phyloP scores from a whole-genome alignment of 92 coral and sea anemone species.

The Montipora capitata region DNA sequence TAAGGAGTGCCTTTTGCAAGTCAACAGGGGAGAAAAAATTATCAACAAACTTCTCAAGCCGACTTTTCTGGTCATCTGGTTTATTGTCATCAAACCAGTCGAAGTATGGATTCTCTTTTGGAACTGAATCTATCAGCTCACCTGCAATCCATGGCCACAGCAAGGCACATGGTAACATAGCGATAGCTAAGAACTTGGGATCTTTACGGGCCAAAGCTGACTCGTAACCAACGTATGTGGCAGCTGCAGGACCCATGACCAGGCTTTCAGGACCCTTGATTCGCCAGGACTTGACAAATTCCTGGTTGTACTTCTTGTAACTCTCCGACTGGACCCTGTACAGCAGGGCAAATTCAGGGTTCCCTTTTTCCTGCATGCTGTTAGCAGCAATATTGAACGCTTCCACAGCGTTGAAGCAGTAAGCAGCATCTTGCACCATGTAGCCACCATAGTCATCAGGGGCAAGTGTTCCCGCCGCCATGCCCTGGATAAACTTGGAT shows the following conservation, averaged over 20 bases:
- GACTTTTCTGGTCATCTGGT: slow-evolving; percentile 15
- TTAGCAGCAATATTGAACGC: slow-evolving; percentile 32
- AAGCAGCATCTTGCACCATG: slow-evolving; percentile 81
- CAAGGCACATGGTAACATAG: slow-evolving; percentile 70
- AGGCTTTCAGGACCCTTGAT: slow-evolving; percentile 65
- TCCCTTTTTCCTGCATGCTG: slow-evolving; percentile 12
- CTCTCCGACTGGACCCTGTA: slow-evolving; percentile 50
- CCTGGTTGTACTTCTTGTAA: slow-evolving; percentile 53
- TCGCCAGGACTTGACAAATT: slow-evolving; percentile 61
- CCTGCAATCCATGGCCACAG: slow-evolving; percentile 75
- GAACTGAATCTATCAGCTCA: slow-evolving; percentile 45
- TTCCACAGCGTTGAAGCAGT: slow-evolving; percentile 62
- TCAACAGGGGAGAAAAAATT: not conserved
- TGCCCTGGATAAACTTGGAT: slow-evolving; percentile 57
- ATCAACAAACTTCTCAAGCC: slow-evolving; percentile 3
- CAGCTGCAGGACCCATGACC: slow-evolving; percentile 74
- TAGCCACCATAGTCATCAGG: slow-evolving; percentile 74
- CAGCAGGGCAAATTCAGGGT: slow-evolving; percentile 38
- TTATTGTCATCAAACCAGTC: slow-evolving; percentile 73
- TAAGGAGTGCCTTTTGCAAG: not conserved
- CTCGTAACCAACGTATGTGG: slow-evolving; percentile 64
- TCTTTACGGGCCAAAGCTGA: slow-evolving; percentile 46
- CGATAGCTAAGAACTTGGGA: slow-evolving; percentile 54
- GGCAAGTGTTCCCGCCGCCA: slow-evolving; percentile 57
- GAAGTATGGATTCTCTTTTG: slow-evolving; percentile 44